A percentile compares a stretch with the other conserved stretches of the same genome.
Evolutionary conservation across 37 sponge, comb jelly and placozoan genomes (phyloP).

Genomic region (Beroe ovata): DNA sequence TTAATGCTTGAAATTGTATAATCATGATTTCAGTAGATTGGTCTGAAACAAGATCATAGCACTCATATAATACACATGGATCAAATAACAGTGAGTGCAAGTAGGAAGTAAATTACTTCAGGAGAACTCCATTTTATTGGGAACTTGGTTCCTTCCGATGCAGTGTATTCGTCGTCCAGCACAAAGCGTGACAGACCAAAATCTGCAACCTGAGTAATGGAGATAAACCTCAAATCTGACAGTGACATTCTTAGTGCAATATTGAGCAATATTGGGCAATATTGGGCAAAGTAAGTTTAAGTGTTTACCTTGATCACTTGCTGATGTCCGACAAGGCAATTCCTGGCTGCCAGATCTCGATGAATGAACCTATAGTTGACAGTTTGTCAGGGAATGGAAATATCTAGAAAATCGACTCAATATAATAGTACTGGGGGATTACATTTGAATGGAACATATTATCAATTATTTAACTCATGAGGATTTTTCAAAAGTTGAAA

Average conservation of each 20-base stretch:
- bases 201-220: slow-evolving; percentile 56
- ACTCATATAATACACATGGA: too few species aligned
- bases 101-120: not conserved
- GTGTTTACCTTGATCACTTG: slow-evolving; percentile 11
- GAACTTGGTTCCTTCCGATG: slow-evolving; percentile 31
- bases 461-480: too few species aligned
- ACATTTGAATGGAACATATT: too few species aligned
- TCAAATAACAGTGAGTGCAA: too few species aligned
- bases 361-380: slow-evolving; percentile 38
- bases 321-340: slow-evolving; percentile 52
- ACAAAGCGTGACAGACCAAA: slow-evolving; percentile 67
- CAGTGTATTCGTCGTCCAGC: slow-evolving; percentile 55
- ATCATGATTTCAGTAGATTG: too few species aligned
- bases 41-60: too few species aligned
- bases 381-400: too few species aligned
- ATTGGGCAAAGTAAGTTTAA: not conserved
- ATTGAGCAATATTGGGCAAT: not conserved
- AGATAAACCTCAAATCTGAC: too few species aligned
- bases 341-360: slow-evolving; percentile 52
- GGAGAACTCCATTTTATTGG: slow-evolving; percentile 61
- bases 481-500: too few species aligned
- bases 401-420: too few species aligned
- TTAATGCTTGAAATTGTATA: too few species aligned
- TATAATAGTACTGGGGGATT: too few species aligned
- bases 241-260: not conserved